These are phyloP conservation scores for Danionella cerebrum DNA, from an alignment of 2,113 vertebrate genomes.

Conservation along the genomic window DNA sequence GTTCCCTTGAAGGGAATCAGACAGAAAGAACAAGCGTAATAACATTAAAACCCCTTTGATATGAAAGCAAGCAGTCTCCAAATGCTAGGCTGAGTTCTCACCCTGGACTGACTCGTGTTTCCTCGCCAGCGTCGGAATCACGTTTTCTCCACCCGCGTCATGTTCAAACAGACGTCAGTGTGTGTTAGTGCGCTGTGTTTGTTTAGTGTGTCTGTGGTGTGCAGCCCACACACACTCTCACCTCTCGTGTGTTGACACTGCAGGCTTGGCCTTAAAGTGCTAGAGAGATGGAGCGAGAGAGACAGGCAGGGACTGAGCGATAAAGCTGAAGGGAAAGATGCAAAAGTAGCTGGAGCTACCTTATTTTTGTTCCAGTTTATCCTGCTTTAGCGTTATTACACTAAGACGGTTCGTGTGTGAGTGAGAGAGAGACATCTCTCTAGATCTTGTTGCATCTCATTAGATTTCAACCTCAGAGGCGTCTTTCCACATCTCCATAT, in stretches of 20 bases:
- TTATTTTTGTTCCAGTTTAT: too few species aligned
- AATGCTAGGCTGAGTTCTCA: too few species aligned
- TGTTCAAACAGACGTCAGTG: not conserved
- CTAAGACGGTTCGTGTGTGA: too few species aligned
- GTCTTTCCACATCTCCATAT: not conserved
- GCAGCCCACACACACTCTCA: constrained; percentile 19
- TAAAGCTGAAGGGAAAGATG: too few species aligned
- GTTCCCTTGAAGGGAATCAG: too few species aligned
- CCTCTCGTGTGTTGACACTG: constrained; percentile 15
- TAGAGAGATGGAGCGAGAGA: not conserved
- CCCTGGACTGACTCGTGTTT: not conserved
- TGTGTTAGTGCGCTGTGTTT: constrained; percentile 2
- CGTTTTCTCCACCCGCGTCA: not conserved
- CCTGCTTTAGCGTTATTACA: too few species aligned
- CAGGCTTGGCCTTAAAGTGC: constrained; percentile 9
- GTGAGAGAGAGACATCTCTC: too few species aligned
- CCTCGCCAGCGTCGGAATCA: not conserved
- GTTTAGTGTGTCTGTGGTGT: constrained; percentile 14
- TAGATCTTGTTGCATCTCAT: not conserved
- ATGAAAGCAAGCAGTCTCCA: too few species aligned
- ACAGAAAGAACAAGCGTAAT: too few species aligned
- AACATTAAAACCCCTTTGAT: too few species aligned
- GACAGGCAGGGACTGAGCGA: too few species aligned
- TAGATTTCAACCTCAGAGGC: not conserved
- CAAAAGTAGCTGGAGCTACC: too few species aligned